phyloP scores from a whole-genome alignment of 1,140 invertebrate genomes.

The Drosophila novamexicana region DNA sequence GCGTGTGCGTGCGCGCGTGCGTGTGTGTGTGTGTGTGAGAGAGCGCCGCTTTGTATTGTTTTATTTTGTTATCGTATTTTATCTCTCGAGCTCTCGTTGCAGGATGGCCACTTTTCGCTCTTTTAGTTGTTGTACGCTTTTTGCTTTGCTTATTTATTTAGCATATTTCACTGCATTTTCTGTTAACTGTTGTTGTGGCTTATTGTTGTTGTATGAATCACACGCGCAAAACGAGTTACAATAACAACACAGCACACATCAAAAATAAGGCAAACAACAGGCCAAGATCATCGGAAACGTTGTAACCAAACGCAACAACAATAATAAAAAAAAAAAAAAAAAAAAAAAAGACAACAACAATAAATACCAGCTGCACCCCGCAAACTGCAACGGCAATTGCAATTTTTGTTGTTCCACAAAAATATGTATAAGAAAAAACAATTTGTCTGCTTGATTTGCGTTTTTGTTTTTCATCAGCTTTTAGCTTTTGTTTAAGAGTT shows the following conservation, averaged over 20 bases:
- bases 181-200: conserved; percentile 48
- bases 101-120: conserved; percentile 38
- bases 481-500: conserved; percentile 28
- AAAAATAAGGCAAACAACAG: conserved; percentile 40
- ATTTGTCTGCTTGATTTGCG: conserved; percentile 35
- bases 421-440: background rate
- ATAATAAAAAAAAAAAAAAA: conserved; percentile 30
- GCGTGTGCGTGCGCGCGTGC: conserved; percentile 18
- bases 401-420: conserved; percentile 27
- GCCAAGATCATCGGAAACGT: conserved; percentile 72
- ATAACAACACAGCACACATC: conserved; percentile 46
- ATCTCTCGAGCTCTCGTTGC: conserved; percentile 42
- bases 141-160: conserved; percentile 49
- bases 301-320: conserved; percentile 46
- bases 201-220: conserved; percentile 67
- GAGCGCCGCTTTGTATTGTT: conserved; percentile 29
- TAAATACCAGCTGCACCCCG: conserved; percentile 39
- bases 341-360: conserved; percentile 48
- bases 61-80: conserved; percentile 37
- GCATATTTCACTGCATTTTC: conserved; percentile 58
- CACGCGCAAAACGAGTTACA: conserved; percentile 76
- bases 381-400: conserved; percentile 33
- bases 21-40: conserved; percentile 6
- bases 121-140: conserved; percentile 21
- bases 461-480: conserved; percentile 10